Conservation (phyloP, 2,113 vertebrate genomes). For the Leiothrix lutea region DNA sequence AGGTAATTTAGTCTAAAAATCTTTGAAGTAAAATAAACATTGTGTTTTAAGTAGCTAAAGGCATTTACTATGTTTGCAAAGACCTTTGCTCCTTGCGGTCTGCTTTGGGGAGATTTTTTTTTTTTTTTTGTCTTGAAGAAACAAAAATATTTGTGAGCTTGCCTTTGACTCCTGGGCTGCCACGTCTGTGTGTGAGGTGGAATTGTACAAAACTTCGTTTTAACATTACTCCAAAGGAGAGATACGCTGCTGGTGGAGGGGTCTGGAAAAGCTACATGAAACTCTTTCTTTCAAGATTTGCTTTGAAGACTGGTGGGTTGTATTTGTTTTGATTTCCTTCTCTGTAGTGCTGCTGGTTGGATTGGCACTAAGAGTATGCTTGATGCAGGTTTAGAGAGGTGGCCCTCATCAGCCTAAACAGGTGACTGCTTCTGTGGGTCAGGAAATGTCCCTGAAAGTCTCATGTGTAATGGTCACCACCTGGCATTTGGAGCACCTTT, state of each 20-base stretch:
- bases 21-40: conserved; percentile 63
- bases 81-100: conserved; percentile 22
- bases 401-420: not conserved
- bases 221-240: not conserved
- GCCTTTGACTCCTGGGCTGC: not conserved
- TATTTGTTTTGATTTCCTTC: not conserved
- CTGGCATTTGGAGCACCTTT: not conserved
- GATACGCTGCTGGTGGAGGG: fast-evolving
- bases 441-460: not conserved
- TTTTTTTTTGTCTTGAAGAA: not conserved
- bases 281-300: not conserved
- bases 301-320: not conserved
- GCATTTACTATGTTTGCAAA: conserved; percentile 33
- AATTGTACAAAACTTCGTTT: not conserved
- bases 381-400: not conserved
- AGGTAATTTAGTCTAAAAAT: conserved; percentile 37
- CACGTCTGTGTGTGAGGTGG: not conserved
- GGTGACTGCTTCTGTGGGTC: not conserved
- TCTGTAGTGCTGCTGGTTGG: not conserved
- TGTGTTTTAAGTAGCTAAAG: conserved; percentile 37
- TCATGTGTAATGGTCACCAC: not conserved
- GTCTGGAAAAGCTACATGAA: not conserved
- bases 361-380: fast-evolving
- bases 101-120: not conserved
- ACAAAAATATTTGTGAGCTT: conserved; percentile 3